Conservation (phyloP, 2,113 vertebrate genomes). For the Meleagris gallopavo region DNA sequence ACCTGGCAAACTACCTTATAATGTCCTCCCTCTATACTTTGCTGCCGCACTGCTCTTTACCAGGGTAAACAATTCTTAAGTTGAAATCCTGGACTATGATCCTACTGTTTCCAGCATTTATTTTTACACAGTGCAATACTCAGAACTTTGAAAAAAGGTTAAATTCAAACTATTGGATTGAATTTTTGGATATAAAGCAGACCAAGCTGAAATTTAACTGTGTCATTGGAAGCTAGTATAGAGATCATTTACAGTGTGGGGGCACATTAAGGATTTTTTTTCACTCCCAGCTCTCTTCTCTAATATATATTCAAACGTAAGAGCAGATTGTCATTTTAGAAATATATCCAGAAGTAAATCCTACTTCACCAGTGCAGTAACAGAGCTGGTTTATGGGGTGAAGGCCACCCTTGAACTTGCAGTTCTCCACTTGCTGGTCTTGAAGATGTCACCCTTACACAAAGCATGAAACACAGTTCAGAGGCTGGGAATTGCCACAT, state of each 20-base stretch:
- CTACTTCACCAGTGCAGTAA: not conserved
- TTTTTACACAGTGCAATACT: not conserved
- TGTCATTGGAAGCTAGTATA: not conserved
- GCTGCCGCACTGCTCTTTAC: not conserved
- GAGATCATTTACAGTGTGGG: not conserved
- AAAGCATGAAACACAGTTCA: not conserved
- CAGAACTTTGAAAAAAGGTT: not conserved
- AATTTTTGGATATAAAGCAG: not conserved
- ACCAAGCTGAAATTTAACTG: not conserved
- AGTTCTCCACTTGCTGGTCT: conserved; percentile 3
- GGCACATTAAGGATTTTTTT: not conserved
- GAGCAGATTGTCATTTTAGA: not conserved
- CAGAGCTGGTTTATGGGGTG: not conserved
- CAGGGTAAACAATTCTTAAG: not conserved
- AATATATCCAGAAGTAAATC: not conserved
- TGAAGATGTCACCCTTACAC: not conserved
- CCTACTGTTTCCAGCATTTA: not conserved
- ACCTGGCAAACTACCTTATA: not conserved
- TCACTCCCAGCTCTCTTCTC: conserved; percentile 10
- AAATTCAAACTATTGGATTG: not conserved
- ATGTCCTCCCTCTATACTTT: not conserved
- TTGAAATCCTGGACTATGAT: not conserved
- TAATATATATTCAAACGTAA: conserved; percentile 15
- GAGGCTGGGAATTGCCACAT: not conserved
- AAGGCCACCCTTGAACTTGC: not conserved